phyloP scores from a whole-genome alignment of 2,113 vertebrate genomes.

The Lamprologus tigripictilis region DNA sequence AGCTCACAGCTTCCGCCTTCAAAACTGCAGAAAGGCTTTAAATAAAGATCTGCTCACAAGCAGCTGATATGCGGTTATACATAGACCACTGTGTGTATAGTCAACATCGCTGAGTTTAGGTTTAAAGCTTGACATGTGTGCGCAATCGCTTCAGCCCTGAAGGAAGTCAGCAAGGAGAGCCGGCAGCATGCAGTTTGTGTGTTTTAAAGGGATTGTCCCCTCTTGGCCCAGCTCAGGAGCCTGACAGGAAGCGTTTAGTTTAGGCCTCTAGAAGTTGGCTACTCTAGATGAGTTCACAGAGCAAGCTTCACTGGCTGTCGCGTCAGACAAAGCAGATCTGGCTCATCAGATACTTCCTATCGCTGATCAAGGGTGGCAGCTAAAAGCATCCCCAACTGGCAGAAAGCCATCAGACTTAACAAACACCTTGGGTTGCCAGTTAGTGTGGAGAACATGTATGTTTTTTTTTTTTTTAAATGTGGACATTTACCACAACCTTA shows the following conservation, averaged over 20 bases:
- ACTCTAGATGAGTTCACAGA: conserved; percentile 13
- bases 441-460: not conserved
- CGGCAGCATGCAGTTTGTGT: not conserved
- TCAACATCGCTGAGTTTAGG: conserved; percentile 49
- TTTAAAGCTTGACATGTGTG: not conserved
- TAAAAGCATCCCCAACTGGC: conserved; percentile 27
- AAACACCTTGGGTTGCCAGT: not conserved
- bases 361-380: conserved; percentile 39
- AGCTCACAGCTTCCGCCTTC: conserved; percentile 10
- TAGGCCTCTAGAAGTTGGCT: not conserved
- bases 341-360: conserved; percentile 55
- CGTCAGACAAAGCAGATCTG: conserved; percentile 26
- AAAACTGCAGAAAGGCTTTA: conserved; percentile 17
- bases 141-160: not conserved
- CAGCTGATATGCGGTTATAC: conserved; percentile 45
- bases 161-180: not conserved
- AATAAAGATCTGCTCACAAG: conserved; percentile 56
- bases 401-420: conserved; percentile 10
- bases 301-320: conserved; percentile 22
- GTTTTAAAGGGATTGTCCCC: conserved; percentile 25
- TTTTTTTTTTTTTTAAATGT: not conserved
- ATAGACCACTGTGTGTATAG: conserved; percentile 27
- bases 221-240: not conserved
- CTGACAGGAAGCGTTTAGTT: not conserved
- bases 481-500: not conserved